Conservation (phyloP, 2,888 invertebrate genomes). For the Artemia sinica region DNA sequence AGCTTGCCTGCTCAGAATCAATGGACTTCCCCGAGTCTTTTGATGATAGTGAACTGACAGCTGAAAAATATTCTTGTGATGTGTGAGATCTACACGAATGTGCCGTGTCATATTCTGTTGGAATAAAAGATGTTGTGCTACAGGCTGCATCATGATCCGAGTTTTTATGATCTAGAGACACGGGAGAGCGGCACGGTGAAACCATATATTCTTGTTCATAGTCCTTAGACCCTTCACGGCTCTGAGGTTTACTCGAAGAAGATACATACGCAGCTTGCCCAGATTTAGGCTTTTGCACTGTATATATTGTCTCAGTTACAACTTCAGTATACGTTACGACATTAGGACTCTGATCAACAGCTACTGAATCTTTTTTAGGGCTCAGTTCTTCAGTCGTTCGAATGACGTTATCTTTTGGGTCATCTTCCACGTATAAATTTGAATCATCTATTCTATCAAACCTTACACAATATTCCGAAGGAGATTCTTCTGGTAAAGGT, state of each 20-base stretch:
- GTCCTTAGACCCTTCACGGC: background rate
- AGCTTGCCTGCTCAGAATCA: constrained; percentile 69
- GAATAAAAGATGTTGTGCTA: constrained; percentile 34
- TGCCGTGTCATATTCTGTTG: constrained; percentile 69
- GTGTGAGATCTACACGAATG: constrained; percentile 55
- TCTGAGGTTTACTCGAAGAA: background rate
- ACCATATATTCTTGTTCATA: background rate
- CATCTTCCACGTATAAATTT: no score
- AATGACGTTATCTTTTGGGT: background rate
- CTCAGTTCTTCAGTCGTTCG: background rate
- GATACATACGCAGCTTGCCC: background rate
- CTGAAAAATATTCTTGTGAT: constrained; percentile 69
- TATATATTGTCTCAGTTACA: background rate
- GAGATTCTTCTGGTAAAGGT: constrained; percentile 46
- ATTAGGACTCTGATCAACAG: background rate
- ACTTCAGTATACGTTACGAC: background rate
- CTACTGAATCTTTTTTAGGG: background rate
- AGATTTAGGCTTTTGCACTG: background rate
- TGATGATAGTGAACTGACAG: constrained; percentile 68
- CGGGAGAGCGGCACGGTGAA: constrained; percentile 6
- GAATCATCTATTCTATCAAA: constrained; percentile 27
- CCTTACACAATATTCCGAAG: constrained; percentile 54
- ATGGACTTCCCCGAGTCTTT: constrained; percentile 75
- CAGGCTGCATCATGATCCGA: constrained; percentile 62
- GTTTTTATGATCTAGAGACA: constrained; percentile 57